Base-by-base conservation (phyloP, 2,888 invertebrate genomes). In the Spialia ferax region DNA sequence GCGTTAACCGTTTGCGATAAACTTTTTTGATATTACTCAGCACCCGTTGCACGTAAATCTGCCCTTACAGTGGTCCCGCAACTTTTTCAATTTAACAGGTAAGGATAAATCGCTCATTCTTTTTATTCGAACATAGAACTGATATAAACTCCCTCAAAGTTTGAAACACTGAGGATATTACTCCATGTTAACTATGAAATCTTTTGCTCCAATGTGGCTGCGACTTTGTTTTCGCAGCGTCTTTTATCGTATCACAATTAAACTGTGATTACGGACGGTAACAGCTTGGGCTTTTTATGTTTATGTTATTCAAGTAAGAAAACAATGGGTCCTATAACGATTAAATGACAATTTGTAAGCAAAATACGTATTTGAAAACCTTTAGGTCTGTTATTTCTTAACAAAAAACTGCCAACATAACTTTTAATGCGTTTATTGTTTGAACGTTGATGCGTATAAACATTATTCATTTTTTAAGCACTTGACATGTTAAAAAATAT, bases 51-150 rank as follows among this genome's bases (percentile, higher is more conserved):
- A 89, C 91, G 90, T 91, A 91, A 91, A 91, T 91, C 89, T 91
- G 86, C 88, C 89, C 89, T 88, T 83, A 87, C 87, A 88, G 84
- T 91, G 86, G 91, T 90, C 87, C 85, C 84, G 87, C 80, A 93
- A 93, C 93, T 93, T 93, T 93, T 93, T 93, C 93, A 93, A 93
- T 93, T 93, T 92, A 92, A 93, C 92, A 91, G 91, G 91, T 92
- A 90, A 88, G 91, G 88, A 93, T 92, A 93, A 93, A 93, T 91
- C 91, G 90, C 91, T 90, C 87, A 89, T 89, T 91, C 91, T 92
- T 91, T 91, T 91, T 92, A 93, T 91, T 91, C 89, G 88, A 88
- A 89, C 91, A 90, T 88, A 87, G 89, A 91, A 89, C 88, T 89
- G 86, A 90, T 89, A 91, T 89, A 91, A 89, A 90, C 88, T 90